phyloP scores from a whole-genome alignment of 2,888 invertebrate species.

The Cataglyphis livida region DNA sequence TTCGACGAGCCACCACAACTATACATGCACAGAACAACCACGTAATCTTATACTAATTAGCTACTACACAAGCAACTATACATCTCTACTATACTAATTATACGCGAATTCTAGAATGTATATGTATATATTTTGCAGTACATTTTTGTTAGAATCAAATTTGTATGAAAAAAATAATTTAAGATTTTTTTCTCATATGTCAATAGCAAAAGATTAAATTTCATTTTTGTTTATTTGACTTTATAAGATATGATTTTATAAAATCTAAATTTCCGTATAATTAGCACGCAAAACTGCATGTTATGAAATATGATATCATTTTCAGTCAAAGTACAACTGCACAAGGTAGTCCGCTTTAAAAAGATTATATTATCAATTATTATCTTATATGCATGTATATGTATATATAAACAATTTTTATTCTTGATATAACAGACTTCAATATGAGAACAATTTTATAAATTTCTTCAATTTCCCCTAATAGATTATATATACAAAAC shows the following conservation, averaged over 20 bases:
- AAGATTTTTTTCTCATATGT: not conserved
- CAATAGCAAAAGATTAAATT: not conserved
- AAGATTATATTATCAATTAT: not conserved
- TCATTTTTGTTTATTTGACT: not conserved
- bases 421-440: not conserved
- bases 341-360: not conserved
- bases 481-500: slow-evolving; percentile 3
- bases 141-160: slow-evolving; percentile 29
- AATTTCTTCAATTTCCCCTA: not conserved
- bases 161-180: not conserved
- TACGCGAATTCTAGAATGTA: slow-evolving; percentile 30
- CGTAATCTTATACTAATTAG: slow-evolving; percentile 78
- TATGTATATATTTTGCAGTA: slow-evolving; percentile 19
- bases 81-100: slow-evolving; percentile 56
- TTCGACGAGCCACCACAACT: slow-evolving; percentile 89
- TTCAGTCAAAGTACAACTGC: slow-evolving; percentile 1
- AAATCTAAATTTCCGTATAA: not conserved
- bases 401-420: slow-evolving; percentile 6
- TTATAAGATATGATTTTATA: not conserved
- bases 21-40: slow-evolving; percentile 56
- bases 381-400: not conserved
- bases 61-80: slow-evolving; percentile 77
- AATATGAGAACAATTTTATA: not conserved
- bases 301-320: not conserved
- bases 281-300: not conserved